Base-by-base conservation (phyloP, 2,113 vertebrate species). In the Syrrhaptes paradoxus region DNA sequence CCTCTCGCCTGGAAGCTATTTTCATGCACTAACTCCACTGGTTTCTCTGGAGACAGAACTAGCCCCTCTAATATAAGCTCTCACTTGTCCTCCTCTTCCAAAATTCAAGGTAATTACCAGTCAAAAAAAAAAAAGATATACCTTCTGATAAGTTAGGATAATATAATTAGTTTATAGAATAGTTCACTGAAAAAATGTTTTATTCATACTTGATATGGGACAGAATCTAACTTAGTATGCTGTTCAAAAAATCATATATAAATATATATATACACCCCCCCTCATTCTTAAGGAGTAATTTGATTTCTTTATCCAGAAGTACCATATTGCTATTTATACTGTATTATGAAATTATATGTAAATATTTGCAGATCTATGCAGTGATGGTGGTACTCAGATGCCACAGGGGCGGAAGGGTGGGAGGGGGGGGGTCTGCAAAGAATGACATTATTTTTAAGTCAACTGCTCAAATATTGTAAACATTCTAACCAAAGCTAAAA, bases 401-500 rank as follows among this genome's bases (percentile, higher is more conserved):
- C 95, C 96, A 96, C 20, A 0, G 67, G 85, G 70, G 59, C 0
- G 17, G 85, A 48, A 32, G 85, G 38, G 4, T 3, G 36, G 10
- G 5, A 36, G 82, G 80, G 82, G 5, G 43, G 82, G 80, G 82
- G 84, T 85, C 84, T 79, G 79, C 83, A 90, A 84, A 83, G 43
- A 54, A 94, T 85, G 54, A 62, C 46, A 90, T 70, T 80, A 90
- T 85, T 97, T 87, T 97, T 90, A 97, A 97, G 94, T 52, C 88
- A 94, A 91, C 91, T 86, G 78, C 59, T 90, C 67, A 93, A 93
- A 93, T 83, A 85, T 85, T 90, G 73, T 89, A 79, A 95, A 93
- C 85, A 32, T 94, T 90, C 84, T 89, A 97, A 97, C 94, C 96
- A 92, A 97, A 98, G 96, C 93, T 93, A 90, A 85, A 89, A 96